Conservation (phyloP, 2,888 invertebrate genomes). For the Holacanthella duospinosa region DNA sequence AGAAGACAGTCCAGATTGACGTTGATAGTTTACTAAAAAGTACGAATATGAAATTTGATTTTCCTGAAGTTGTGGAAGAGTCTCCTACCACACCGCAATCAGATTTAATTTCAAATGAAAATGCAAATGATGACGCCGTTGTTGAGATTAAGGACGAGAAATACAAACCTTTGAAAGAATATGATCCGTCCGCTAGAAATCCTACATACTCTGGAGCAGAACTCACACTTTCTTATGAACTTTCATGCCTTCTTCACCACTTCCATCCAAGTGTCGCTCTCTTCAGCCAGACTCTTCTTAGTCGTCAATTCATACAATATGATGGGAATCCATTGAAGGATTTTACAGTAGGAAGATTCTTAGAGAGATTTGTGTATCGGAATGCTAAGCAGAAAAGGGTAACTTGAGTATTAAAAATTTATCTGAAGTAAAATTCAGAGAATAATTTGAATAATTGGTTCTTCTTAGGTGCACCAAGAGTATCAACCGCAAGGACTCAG, state of each 20-base stretch:
- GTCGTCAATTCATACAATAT: conserved; percentile 64
- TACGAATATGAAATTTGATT: conserved; percentile 27
- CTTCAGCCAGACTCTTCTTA: conserved; percentile 68
- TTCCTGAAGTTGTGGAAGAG: not conserved
- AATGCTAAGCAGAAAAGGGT: conserved; percentile 52
- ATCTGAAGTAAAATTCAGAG: conserved; percentile 9
- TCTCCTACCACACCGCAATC: not conserved
- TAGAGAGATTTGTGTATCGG: conserved; percentile 90
- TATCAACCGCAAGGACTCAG: conserved; percentile 61
- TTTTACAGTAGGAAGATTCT: conserved; percentile 76
- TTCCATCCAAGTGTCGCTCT: conserved; percentile 85
- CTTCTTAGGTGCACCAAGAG: conserved; percentile 42
- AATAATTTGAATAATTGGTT: conserved; percentile 30
- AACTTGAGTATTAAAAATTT: too few species aligned
- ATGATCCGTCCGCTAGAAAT: conserved; percentile 64
- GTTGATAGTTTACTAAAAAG: conserved; percentile 41
- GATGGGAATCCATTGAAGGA: conserved; percentile 88
- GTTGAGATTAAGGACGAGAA: conserved; percentile 9
- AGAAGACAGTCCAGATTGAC: conserved; percentile 10
- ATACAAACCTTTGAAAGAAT: conserved; percentile 40
- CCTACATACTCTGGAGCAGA: conserved; percentile 73
- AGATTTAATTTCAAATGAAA: not conserved
- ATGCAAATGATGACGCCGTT: conserved; percentile 5
- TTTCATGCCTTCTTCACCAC: conserved; percentile 60
- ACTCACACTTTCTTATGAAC: conserved; percentile 59